phyloP scores from a whole-genome alignment of 1,140 invertebrate genomes.

The Lasioglossum albipes region DNA sequence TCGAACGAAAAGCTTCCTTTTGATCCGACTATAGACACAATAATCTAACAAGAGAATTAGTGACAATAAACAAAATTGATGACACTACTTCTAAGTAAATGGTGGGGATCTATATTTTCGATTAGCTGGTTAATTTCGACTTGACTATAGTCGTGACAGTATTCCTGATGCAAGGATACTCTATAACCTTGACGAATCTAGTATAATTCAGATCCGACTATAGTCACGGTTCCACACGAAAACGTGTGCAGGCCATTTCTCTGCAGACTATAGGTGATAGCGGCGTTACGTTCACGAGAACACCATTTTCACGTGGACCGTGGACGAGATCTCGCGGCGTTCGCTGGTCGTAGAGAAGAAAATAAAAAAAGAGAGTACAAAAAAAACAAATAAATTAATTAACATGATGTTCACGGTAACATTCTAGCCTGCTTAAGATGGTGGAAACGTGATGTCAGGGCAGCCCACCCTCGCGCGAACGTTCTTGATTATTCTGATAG shows the following conservation, averaged over 20 bases:
- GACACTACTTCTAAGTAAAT: too few relatives aligned
- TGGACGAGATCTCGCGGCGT: neutral
- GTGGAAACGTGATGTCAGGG: conserved; percentile 66
- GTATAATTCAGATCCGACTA: neutral
- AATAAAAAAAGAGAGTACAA: neutral
- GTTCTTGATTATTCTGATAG: conserved; percentile 65
- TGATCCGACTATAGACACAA: too few relatives aligned
- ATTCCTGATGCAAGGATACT: too few relatives aligned
- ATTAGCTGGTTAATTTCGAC: too few relatives aligned
- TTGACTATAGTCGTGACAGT: too few relatives aligned
- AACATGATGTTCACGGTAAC: conserved; percentile 20
- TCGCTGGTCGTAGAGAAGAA: too few relatives aligned
- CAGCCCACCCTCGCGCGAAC: conserved; percentile 79
- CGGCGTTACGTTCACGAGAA: neutral
- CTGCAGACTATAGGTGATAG: too few relatives aligned
- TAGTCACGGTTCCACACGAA: neutral
- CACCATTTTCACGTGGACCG: neutral
- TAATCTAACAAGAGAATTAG: too few relatives aligned
- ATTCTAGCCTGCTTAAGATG: conserved; percentile 55
- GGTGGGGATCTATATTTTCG: too few relatives aligned
- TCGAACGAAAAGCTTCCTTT: too few relatives aligned
- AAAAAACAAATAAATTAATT: neutral
- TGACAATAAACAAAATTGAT: too few relatives aligned
- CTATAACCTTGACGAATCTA: too few relatives aligned
- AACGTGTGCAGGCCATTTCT: neutral